phyloP scores from a whole-genome alignment of 2,797 vertebrate genomes.

The Catamblyrhynchus diadema region DNA sequence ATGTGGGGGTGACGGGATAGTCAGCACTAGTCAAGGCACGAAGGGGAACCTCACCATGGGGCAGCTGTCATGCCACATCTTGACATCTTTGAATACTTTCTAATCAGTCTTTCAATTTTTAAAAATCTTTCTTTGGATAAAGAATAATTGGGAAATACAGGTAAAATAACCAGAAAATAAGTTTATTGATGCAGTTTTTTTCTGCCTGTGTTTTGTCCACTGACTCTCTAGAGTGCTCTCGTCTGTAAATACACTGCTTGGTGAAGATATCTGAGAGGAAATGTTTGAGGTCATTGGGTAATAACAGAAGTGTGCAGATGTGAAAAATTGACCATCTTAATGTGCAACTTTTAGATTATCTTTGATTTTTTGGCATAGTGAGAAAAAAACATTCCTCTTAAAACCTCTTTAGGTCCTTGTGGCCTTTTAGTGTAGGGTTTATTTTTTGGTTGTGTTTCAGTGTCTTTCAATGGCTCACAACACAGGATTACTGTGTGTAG shows the following conservation, averaged over 20 bases:
- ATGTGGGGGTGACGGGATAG: neutral
- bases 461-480: neutral
- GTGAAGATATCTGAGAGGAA: neutral
- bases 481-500: neutral
- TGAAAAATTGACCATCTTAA: neutral
- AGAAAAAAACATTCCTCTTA: neutral
- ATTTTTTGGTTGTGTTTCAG: neutral
- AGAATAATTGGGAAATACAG: neutral
- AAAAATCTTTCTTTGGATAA: neutral
- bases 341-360: neutral
- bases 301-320: too few relatives aligned
- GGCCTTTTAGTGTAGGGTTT: neutral
- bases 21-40: neutral
- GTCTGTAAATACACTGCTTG: neutral
- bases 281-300: accelerated
- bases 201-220: neutral
- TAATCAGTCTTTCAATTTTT: neutral
- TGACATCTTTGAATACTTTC: neutral
- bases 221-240: neutral
- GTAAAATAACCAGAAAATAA: neutral
- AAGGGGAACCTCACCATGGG: neutral
- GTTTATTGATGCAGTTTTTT: accelerated
- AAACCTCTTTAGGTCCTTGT: neutral
- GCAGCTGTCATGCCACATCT: neutral
- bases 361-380: neutral